Percentiles rank a stretch among this genome's conserved stretches.
Conservation (phyloP, 2,113 vertebrate species). For the Melanerpes formicivorus region DNA sequence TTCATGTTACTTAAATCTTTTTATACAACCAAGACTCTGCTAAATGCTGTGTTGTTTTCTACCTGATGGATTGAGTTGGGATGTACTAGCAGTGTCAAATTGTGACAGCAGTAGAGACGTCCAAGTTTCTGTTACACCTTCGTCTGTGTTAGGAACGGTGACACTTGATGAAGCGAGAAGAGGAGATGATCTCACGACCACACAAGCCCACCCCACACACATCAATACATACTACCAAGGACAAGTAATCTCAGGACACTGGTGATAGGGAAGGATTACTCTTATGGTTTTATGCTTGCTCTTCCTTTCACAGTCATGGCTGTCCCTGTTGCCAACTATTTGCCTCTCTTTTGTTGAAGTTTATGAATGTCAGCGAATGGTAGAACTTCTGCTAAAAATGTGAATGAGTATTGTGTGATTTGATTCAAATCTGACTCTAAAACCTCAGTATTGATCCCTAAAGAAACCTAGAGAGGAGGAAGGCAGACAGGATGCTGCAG, state of each 20-base stretch:
- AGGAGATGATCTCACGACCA: not conserved
- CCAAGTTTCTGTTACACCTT: not conserved
- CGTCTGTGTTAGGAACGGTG: not conserved
- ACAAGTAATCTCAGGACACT: not conserved
- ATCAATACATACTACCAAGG: not conserved
- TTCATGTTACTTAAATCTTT: not conserved
- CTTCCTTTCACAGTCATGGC: not conserved
- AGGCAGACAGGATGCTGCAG: not conserved
- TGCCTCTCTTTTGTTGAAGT: not conserved
- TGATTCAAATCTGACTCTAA: not conserved
- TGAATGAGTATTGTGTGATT: not conserved
- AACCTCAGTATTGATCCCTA: not conserved
- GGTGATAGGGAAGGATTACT: not conserved
- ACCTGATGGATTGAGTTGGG: not conserved
- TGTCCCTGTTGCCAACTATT: not conserved
- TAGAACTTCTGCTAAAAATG: not conserved
- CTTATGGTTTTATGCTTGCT: not conserved
- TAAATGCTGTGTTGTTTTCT: not conserved
- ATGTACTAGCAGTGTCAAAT: not conserved
- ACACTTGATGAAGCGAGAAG: not conserved
- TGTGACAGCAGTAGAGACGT: not conserved
- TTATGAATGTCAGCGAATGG: not conserved
- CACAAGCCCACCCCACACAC: not conserved
- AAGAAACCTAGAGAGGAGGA: not conserved
- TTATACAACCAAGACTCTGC: not conserved